These are phyloP conservation scores for Cyrtodaria siliqua DNA, from an alignment of 2,888 invertebrate genomes.

Conservation along the genomic window DNA sequence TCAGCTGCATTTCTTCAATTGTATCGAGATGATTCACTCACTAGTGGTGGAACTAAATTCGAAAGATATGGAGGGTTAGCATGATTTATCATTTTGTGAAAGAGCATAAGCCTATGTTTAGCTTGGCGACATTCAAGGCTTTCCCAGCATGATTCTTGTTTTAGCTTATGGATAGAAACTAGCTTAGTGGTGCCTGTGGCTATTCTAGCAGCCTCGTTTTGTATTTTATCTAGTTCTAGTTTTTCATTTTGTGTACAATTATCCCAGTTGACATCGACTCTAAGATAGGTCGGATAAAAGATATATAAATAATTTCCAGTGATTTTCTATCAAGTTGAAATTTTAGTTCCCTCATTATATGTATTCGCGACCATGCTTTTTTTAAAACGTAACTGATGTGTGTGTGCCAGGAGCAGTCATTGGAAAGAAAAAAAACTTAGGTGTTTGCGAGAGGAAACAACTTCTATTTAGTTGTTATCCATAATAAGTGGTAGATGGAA, in stretches of 20 bases:
- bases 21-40: background rate
- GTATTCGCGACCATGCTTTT: constrained; percentile 1
- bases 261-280: constrained; percentile 4
- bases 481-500: background rate
- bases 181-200: background rate
- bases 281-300: constrained; percentile 1
- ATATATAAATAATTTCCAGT: constrained; percentile 6
- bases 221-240: background rate
- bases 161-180: background rate
- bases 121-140: background rate
- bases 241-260: constrained; percentile 3
- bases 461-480: background rate
- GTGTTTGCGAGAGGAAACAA: background rate
- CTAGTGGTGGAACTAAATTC: no score
- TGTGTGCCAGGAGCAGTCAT: background rate
- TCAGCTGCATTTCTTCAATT: background rate
- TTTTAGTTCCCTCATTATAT: background rate
- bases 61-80: background rate
- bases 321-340: constrained; percentile 1
- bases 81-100: background rate
- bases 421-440: constrained; percentile 3
- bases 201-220: constrained; percentile 2
- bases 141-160: background rate
- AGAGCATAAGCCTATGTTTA: constrained; percentile 2
- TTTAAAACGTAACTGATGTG: background rate